Evolutionary conservation across 2,113 vertebrate species (phyloP), one percentile per base, ranked within the genome.

Genomic region (Cranoglanis bouderius): DNA sequence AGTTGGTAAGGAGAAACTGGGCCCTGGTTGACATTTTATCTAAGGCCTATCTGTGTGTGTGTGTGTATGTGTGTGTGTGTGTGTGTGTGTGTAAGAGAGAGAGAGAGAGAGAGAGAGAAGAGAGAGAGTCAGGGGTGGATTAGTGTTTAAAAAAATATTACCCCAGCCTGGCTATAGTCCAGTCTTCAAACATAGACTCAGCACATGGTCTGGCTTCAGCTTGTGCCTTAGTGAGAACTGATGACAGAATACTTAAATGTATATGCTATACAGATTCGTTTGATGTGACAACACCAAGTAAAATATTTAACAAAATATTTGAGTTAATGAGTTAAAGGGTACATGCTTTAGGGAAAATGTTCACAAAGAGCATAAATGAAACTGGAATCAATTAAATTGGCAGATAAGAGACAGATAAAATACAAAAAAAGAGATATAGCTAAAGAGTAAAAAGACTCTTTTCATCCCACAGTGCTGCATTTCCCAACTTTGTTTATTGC

Each of bases 111-210:
- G 46, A 7, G 43, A 2, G 43, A 43, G 43, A 43, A 43, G 43
- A 43, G 43, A 43, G 43, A 43, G 43, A 43, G 43, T 7, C 7
- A 3, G 8, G 43, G 35, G 38, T 19, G 35, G 32, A 40, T 40
- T 10, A n/a, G 26, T 49, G 38, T 61, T 32, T 9, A 46, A 51
- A n/a, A 18, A 87, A 82, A 82, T 43, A 55, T 38, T 51, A 13
- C 7, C 32, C 8, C 46, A 55, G 46, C 24, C 24, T 82, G 63
- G 49, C 24, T 88, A 72, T 24, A 82, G 16, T 26, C 63, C 24
- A 57, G 9, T 87, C 40, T 59, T 57, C 46, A 83, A 4, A 74
- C 86, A 88, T 10, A 83, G 87, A 18, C 72, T 46, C 38, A 77
- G 10, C 19, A 77, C 19, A 51, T 18, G 35, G 38, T 6, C n/a